phyloP scores from a whole-genome alignment of 2,113 vertebrate genomes.

The Tachysurus fulvidraco region DNA sequence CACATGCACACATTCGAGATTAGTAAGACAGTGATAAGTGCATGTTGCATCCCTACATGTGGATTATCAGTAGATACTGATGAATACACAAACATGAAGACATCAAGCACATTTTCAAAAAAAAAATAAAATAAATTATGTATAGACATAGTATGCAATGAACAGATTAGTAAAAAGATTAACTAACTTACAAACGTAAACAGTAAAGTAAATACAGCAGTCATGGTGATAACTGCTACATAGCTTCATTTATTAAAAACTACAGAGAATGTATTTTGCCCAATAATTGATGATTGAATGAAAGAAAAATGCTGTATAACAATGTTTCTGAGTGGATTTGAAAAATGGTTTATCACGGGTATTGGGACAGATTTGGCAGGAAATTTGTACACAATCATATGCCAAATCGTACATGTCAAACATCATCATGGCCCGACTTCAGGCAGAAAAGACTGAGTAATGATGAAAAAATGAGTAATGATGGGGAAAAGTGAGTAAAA shows the following conservation, averaged over 20 bases:
- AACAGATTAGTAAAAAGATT: neutral
- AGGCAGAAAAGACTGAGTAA: slow-evolving; percentile 6
- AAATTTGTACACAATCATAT: neutral
- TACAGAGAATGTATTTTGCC: neutral
- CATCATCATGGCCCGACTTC: neutral
- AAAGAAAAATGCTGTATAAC: neutral
- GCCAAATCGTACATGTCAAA: neutral
- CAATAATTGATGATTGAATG: neutral
- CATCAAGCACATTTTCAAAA: slow-evolving; percentile 5
- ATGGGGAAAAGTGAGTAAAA: neutral
- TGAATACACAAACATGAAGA: neutral
- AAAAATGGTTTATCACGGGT: neutral
- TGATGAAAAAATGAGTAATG: neutral
- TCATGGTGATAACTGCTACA: neutral
- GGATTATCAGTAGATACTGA: neutral
- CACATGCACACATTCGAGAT: neutral
- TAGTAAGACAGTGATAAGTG: slow-evolving; percentile 20
- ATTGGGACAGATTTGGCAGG: neutral
- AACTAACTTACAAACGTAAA: neutral
- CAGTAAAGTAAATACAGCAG: neutral
- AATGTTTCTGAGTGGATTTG: neutral
- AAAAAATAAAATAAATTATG: slow-evolving; percentile 8
- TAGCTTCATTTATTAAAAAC: neutral
- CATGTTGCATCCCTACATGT: neutral
- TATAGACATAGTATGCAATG: neutral